phyloP scores from a whole-genome alignment of 2,888 invertebrate genomes.

The Aphodius granarius region DNA sequence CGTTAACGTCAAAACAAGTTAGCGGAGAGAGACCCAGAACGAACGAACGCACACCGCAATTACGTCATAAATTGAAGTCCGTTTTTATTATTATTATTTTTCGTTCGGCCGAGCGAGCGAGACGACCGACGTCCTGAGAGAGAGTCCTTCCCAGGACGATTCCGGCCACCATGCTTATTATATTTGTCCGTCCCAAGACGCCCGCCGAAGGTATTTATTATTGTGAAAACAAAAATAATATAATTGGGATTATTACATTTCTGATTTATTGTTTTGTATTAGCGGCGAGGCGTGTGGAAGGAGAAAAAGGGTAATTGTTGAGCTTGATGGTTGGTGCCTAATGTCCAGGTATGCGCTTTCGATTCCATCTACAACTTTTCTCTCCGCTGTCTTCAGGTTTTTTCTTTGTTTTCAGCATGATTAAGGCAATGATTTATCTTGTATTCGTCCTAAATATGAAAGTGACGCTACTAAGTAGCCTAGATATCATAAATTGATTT shows the following conservation, averaged over 20 bases:
- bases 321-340: constrained; percentile 6
- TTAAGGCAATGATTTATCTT: not conserved
- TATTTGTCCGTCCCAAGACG: constrained; percentile 8
- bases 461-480: too few relatives aligned
- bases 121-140: too few relatives aligned
- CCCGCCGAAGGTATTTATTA: constrained; percentile 14
- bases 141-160: too few relatives aligned
- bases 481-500: too few relatives aligned
- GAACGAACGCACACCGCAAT: constrained; percentile 34
- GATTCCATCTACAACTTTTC: not conserved
- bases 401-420: not conserved
- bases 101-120: too few relatives aligned
- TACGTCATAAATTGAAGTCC: constrained; percentile 45
- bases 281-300: constrained; percentile 25
- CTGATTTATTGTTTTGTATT: constrained; percentile 44
- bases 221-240: constrained; percentile 40
- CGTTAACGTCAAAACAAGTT: constrained; percentile 48
- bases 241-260: constrained; percentile 44
- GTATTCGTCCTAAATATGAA: too few relatives aligned
- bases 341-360: constrained; percentile 21
- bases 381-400: not conserved
- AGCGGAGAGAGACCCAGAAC: constrained; percentile 27
- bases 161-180: constrained; percentile 4
- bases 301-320: constrained; percentile 22
- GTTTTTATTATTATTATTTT: constrained; percentile 39